A percentile compares a stretch with the other conserved stretches of the same genome.
phyloP scores from a whole-genome alignment of 2,113 vertebrate genomes.

The Pseudorhombus dupliciocellatus region DNA sequence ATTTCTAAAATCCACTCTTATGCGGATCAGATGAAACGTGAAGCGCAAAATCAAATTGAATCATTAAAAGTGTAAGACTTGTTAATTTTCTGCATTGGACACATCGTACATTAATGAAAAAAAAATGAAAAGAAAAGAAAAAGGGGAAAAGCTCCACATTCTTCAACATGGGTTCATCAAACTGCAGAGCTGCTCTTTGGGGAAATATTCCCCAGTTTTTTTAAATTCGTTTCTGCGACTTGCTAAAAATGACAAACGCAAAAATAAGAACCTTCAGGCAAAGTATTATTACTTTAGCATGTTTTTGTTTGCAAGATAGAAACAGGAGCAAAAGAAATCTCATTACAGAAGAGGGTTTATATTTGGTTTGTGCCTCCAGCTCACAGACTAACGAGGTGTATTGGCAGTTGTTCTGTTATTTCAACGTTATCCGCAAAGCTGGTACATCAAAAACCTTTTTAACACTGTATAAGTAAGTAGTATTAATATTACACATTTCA shows the following conservation, averaged over 20 bases:
- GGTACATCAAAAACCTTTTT: slow-evolving; percentile 6
- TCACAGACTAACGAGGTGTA: slow-evolving; percentile 19
- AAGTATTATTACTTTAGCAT: slow-evolving; percentile 48
- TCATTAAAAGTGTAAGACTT: slow-evolving; percentile 40
- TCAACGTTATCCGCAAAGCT: not conserved
- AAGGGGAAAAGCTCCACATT: not conserved
- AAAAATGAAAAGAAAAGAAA: not conserved
- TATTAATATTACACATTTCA: too few species aligned
- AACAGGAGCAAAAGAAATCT: slow-evolving; percentile 43
- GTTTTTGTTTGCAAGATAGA: slow-evolving; percentile 56
- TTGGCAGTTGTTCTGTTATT: slow-evolving; percentile 8
- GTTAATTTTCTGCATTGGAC: slow-evolving; percentile 33
- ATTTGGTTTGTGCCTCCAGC: slow-evolving; percentile 39
- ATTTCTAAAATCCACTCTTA: slow-evolving; percentile 54
- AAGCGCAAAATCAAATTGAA: slow-evolving; percentile 43
- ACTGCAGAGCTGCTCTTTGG: slow-evolving; percentile 26
- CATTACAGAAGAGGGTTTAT: slow-evolving; percentile 35
- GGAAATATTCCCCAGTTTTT: slow-evolving; percentile 20
- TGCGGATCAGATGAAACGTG: slow-evolving; percentile 39
- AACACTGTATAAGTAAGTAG: not conserved
- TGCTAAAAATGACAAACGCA: slow-evolving; percentile 20
- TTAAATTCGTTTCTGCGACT: slow-evolving; percentile 36
- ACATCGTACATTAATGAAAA: slow-evolving; percentile 2
- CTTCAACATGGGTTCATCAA: slow-evolving; percentile 7
- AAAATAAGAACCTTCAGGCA: slow-evolving; percentile 46